Conservation (phyloP, 2,113 vertebrate genomes). For the Arenaria interpres region DNA sequence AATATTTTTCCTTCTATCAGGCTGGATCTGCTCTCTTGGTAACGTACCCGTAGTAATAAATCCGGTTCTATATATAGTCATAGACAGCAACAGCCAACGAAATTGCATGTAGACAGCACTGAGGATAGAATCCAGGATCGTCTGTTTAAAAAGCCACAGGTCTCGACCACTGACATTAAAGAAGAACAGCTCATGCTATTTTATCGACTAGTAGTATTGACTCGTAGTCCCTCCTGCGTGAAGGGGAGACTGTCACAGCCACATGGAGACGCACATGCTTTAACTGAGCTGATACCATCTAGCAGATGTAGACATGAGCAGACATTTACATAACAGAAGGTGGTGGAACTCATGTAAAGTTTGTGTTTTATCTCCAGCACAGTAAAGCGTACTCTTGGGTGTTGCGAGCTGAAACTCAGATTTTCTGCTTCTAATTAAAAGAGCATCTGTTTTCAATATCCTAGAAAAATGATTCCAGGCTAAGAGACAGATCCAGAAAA, state of each 20-base stretch:
- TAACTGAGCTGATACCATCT: background rate
- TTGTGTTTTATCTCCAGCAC: background rate
- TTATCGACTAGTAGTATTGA: background rate
- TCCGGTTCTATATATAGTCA: background rate
- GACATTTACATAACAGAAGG: constrained; percentile 45
- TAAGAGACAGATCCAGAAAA: background rate
- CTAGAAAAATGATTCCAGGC: background rate
- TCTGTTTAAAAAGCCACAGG: background rate
- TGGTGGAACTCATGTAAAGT: background rate
- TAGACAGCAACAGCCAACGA: background rate
- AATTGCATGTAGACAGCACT: background rate
- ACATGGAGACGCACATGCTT: background rate
- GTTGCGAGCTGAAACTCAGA: constrained; percentile 12
- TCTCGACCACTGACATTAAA: background rate
- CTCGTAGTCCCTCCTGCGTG: background rate
- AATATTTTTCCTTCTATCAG: constrained; percentile 15
- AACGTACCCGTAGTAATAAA: constrained; percentile 6
- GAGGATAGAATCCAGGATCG: background rate
- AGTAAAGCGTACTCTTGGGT: background rate
- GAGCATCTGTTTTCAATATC: constrained; percentile 53
- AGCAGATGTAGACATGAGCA: background rate
- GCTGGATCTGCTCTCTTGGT: constrained; percentile 19
- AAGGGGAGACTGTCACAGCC: background rate
- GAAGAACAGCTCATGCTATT: background rate
- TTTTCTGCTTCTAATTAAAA: constrained; percentile 64